These are phyloP conservation scores for Aphaenogaster floridana DNA, from an alignment of 1,140 invertebrate genomes.

Conservation along the genomic window DNA sequence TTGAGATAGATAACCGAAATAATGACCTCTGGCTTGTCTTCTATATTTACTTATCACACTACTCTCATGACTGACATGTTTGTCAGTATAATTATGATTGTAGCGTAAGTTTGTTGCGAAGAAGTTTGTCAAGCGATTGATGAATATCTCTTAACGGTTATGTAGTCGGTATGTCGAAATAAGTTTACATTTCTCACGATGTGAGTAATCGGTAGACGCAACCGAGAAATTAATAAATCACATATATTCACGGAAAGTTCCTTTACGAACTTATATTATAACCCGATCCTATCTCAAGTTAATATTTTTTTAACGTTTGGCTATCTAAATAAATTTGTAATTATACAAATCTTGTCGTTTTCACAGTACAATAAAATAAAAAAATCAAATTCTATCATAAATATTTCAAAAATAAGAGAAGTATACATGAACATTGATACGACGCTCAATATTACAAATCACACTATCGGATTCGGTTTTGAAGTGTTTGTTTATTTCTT, in stretches of 20 bases:
- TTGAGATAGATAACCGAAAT: conserved; percentile 45
- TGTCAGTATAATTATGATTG: conserved; percentile 39
- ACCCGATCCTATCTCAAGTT: not conserved
- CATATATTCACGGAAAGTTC: not conserved
- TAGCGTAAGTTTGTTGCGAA: conserved; percentile 28
- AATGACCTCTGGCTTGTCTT: conserved; percentile 46
- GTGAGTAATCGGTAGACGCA: not conserved
- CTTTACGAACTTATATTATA: not conserved
- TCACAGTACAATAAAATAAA: not conserved
- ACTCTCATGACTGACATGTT: conserved; percentile 25
- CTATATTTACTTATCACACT: conserved; percentile 53
- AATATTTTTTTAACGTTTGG: not conserved
- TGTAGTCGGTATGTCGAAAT: not conserved
- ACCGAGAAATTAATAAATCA: conserved; percentile 10
- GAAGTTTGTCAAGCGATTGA: conserved; percentile 45
- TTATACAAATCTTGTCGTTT: not conserved
- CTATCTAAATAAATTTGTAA: not conserved
- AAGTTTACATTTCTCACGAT: not conserved
- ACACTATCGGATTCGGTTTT: not conserved
- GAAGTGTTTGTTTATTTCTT: not conserved
- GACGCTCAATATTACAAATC: not conserved
- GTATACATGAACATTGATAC: not conserved
- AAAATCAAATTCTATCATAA: not conserved
- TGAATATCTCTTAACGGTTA: conserved; percentile 49
- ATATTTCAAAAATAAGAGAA: not conserved